Conservation (phyloP, 2,888 invertebrate species). For the Ametastegia equiseti region DNA sequence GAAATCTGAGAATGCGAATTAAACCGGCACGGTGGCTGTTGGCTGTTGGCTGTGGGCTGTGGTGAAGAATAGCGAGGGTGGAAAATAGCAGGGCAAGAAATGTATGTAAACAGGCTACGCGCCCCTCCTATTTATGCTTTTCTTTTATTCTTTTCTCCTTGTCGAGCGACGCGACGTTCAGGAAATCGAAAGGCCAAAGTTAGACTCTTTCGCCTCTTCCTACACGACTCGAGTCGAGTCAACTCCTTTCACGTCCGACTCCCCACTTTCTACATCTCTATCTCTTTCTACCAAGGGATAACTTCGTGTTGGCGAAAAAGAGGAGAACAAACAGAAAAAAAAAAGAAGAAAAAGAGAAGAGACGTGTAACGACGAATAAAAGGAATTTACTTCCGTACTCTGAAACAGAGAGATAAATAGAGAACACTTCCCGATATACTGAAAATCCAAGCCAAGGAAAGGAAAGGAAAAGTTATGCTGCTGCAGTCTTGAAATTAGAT, state of each 20-base stretch:
- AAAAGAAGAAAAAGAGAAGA: no score
- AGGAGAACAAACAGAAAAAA: not conserved
- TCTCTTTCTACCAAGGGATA: not conserved
- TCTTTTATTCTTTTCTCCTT: not conserved
- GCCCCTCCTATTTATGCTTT: not conserved
- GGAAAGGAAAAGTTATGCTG: no score
- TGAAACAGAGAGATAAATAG: no score
- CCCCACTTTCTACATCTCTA: no score
- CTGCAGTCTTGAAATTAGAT: not conserved
- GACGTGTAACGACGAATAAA: not conserved
- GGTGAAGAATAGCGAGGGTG: slow-evolving; percentile 3
- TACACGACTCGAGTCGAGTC: no score
- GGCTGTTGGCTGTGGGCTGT: no score
- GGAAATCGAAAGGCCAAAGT: slow-evolving; percentile 33
- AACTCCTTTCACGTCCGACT: not conserved
- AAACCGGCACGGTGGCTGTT: slow-evolving; percentile 62
- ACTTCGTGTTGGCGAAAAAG: not conserved
- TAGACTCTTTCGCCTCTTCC: not conserved
- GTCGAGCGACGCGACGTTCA: slow-evolving; percentile 8
- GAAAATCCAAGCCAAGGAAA: no score
- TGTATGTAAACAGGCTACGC: slow-evolving; percentile 55
- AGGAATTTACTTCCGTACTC: not conserved
- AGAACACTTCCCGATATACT: no score
- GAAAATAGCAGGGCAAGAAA: slow-evolving; percentile 53
- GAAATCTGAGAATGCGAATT: slow-evolving; percentile 70